Conservation (phyloP, 2,113 vertebrate species). For the Cichladusa arquata region DNA sequence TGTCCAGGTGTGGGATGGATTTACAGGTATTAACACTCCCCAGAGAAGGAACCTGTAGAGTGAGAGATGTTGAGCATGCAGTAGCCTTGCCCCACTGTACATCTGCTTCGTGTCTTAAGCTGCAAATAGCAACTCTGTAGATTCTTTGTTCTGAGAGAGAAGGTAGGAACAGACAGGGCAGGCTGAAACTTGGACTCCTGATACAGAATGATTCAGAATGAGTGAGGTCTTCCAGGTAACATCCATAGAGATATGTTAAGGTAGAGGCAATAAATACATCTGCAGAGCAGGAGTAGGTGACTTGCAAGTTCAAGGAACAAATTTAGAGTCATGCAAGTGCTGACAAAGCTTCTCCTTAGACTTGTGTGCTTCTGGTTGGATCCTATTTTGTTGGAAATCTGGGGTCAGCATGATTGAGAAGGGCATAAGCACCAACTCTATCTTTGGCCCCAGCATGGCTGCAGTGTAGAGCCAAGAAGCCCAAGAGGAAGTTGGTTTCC, state of each 20-base stretch:
- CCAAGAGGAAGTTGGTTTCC: background rate
- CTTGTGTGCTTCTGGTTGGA: background rate
- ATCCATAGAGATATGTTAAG: background rate
- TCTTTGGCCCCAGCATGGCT: background rate
- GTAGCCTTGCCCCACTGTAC: background rate
- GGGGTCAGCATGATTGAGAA: background rate
- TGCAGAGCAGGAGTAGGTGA: background rate
- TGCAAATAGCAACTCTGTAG: background rate
- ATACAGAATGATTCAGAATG: background rate
- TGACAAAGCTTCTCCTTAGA: background rate
- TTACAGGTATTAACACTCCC: background rate
- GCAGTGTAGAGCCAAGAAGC: background rate
- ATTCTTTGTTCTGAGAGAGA: background rate
- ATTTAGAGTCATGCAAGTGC: background rate
- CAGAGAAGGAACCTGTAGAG: background rate
- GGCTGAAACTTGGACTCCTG: background rate
- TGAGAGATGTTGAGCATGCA: background rate
- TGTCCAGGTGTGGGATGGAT: rapidly evolving
- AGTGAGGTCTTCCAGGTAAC: background rate
- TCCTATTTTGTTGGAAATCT: background rate
- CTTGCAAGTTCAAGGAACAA: background rate
- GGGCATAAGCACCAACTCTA: background rate
- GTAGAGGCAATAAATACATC: background rate
- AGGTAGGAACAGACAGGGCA: background rate
- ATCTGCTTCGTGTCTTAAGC: rapidly evolving